Evolutionary conservation across 2,888 invertebrate species (phyloP), one percentile per base, ranked within the genome.

Genomic region (Aspidiotus destructor): DNA sequence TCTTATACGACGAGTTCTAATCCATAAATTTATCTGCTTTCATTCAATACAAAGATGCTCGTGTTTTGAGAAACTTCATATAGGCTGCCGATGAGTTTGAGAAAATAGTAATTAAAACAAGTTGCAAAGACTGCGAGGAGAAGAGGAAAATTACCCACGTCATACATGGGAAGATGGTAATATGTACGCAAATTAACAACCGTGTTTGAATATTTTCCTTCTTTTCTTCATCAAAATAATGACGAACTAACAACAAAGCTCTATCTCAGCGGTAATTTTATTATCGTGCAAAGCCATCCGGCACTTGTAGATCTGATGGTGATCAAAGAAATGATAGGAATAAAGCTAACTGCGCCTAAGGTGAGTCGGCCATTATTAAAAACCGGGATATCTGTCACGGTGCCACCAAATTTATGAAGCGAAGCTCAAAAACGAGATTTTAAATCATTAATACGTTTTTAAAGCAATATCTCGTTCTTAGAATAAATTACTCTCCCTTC

Each of bases 351-450:
- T 65, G 65, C 65, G 60, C 65, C 65, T 65, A 57, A 65, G 65
- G 65, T 58, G 65, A 65, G 65, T 65, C 65, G 65, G 65, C 65
- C 65, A 65, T 69, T 69, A 69, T 69, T 69, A 69, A 69, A 67
- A 69, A 62, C 61, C 57, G 57, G 69, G 55, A 69, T 69, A 69
- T 69, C 69, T 69, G 69, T 69, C 69, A 69, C 61, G 57, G 62
- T 65, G 69, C 62, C 62, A 69, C 69, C 69, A 62, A 69, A 69
- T 69, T 69, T 69, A 69, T 69, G 69, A 69, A 61, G 61, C 69
- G 61, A 69, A 69, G 61, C 69, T 69, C 69, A 69, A 69, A 69
- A 69, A 69, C 69, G 61, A 69, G 69, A 69, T 69, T 69, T 62
- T 69, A 69, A 69, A 69, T 69, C 69, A 69, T 69, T 65, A 65